Percentiles rank a stretch among this genome's conserved stretches.
phyloP scores from a whole-genome alignment of 2,113 vertebrate species.

The Hyaena hyaena region DNA sequence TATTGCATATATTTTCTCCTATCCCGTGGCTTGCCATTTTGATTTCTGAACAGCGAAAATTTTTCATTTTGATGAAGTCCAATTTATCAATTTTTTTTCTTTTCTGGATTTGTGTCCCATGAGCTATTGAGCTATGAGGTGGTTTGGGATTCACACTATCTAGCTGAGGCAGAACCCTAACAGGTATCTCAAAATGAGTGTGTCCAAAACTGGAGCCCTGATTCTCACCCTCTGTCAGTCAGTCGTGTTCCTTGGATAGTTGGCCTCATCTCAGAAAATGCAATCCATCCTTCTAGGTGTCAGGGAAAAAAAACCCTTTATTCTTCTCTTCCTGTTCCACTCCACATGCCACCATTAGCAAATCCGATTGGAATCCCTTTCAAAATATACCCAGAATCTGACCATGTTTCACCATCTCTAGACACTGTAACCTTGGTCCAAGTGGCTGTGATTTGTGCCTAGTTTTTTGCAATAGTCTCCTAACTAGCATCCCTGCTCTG shows the following conservation, averaged over 20 bases:
- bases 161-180: background rate
- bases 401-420: background rate
- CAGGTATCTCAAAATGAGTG: background rate
- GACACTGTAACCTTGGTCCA: background rate
- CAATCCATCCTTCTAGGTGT: background rate
- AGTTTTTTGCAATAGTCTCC: background rate
- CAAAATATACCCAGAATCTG: background rate
- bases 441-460: background rate
- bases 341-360: background rate
- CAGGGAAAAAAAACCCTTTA: background rate
- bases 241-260: background rate
- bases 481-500: background rate
- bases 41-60: background rate
- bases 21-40: background rate
- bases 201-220: background rate
- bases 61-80: background rate
- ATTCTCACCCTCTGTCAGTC: background rate
- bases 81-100: background rate
- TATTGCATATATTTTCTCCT: background rate
- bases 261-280: background rate
- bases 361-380: background rate
- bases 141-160: background rate
- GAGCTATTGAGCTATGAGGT: background rate
- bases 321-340: background rate
- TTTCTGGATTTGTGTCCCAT: background rate